phyloP scores from a whole-genome alignment of 2,113 vertebrate species.

The Phaethon lepturus region DNA sequence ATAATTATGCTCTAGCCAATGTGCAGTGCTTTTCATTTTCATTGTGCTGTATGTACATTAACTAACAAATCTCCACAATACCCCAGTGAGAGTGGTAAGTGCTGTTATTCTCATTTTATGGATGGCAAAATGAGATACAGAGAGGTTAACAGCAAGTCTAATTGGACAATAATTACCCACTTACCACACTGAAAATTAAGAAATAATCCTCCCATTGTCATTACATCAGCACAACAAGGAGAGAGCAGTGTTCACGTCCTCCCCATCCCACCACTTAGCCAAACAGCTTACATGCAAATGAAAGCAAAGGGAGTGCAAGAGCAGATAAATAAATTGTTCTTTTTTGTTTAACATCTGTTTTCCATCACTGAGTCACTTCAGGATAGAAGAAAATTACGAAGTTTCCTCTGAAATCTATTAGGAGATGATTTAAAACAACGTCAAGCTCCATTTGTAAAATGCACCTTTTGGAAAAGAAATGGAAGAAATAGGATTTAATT shows the following conservation, averaged over 20 bases:
- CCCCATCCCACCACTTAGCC: slow-evolving; percentile 31
- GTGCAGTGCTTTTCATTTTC: not conserved
- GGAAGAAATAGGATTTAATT: not conserved
- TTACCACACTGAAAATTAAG: slow-evolving; percentile 64
- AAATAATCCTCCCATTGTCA: slow-evolving; percentile 65
- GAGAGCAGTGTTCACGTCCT: not conserved
- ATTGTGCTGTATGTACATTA: not conserved
- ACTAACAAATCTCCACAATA: slow-evolving; percentile 8
- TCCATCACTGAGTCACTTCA: not conserved
- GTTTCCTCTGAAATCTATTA: slow-evolving; percentile 1
- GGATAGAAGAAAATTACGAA: not conserved
- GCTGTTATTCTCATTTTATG: slow-evolving; percentile 46
- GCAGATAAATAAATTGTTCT: slow-evolving; percentile 11
- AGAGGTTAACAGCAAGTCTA: slow-evolving; percentile 66
- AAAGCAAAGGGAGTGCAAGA: not conserved
- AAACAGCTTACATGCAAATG: not conserved
- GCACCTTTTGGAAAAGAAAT: not conserved
- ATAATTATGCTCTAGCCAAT: not conserved
- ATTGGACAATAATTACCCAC: slow-evolving; percentile 68
- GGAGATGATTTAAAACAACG: not conserved
- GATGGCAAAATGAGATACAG: slow-evolving; percentile 50
- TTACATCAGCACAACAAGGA: slow-evolving; percentile 50
- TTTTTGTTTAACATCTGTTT: slow-evolving; percentile 2
- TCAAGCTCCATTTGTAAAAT: not conserved
- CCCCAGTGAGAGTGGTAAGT: slow-evolving; percentile 29